A percentile compares a stretch with the other conserved stretches of the same genome.
phyloP scores from a whole-genome alignment of 2,113 vertebrate species.

The Nycticebus coucang region DNA sequence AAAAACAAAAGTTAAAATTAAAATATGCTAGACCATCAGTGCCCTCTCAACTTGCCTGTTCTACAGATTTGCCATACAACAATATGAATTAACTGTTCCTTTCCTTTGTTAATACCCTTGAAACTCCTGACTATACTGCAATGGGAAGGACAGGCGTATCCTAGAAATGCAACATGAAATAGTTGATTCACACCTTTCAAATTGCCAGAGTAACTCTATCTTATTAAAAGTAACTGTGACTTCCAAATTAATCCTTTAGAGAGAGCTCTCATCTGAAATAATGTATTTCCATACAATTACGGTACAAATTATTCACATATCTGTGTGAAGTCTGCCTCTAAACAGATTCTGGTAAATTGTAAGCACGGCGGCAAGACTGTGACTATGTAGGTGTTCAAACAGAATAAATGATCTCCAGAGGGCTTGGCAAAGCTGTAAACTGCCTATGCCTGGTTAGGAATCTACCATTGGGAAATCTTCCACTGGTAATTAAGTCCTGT shows the following conservation, averaged over 20 bases:
- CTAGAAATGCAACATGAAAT: neutral
- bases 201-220: neutral
- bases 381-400: neutral
- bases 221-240: neutral
- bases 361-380: neutral
- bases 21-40: neutral
- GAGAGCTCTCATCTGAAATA: constrained; percentile 59
- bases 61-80: neutral
- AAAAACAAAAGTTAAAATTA: constrained; percentile 27
- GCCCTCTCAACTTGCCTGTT: neutral
- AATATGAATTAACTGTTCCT: neutral
- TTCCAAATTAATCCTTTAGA: constrained; percentile 58
- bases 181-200: neutral
- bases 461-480: constrained; percentile 28
- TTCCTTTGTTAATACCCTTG: neutral
- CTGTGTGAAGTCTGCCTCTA: constrained; percentile 66
- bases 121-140: neutral
- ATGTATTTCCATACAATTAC: constrained; percentile 48
- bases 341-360: constrained; percentile 62
- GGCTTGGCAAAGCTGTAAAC: constrained; percentile 67
- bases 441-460: neutral
- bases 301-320: constrained; percentile 64
- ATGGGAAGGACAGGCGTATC: neutral
- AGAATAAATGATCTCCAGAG: constrained; percentile 20
- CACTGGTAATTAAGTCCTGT: constrained; percentile 30